Evolutionary conservation across 2,113 vertebrate species (phyloP).

Genomic region (Phainopepla nitens): DNA sequence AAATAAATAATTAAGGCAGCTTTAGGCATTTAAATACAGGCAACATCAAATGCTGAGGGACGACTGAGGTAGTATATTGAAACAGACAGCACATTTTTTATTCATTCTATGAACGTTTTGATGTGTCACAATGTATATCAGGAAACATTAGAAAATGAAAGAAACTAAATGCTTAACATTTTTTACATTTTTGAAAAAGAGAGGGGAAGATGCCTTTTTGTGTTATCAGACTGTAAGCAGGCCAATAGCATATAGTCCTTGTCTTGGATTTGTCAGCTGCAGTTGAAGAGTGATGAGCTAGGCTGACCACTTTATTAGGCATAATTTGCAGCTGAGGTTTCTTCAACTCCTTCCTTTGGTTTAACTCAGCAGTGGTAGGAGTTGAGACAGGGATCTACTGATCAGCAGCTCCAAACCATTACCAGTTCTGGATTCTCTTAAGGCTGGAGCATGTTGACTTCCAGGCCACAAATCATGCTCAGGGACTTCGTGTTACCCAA

Average conservation of each 20-base stretch:
- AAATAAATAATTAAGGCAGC: conserved; percentile 15
- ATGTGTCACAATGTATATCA: conserved; percentile 46
- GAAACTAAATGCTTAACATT: conserved; percentile 30
- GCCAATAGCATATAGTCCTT: not conserved
- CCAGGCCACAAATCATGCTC: not conserved
- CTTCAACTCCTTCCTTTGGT: not conserved
- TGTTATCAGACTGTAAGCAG: not conserved
- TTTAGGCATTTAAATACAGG: not conserved
- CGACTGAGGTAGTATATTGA: conserved; percentile 20
- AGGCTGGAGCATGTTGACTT: not conserved
- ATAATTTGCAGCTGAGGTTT: not conserved
- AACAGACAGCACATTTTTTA: conserved; percentile 52
- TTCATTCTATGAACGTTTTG: conserved; percentile 23
- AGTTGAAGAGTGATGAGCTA: not conserved
- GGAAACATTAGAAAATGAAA: conserved; percentile 21
- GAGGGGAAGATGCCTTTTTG: not conserved
- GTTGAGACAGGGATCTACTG: not conserved
- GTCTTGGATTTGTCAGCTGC: not conserved
- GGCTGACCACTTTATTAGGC: not conserved
- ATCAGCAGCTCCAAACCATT: not conserved
- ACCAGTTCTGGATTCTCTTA: not conserved
- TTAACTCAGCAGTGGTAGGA: not conserved
- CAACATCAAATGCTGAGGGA: not conserved
- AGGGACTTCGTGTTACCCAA: not conserved
- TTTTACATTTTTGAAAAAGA: not conserved